phyloP scores from a whole-genome alignment of 2,797 vertebrate genomes.

The Rhadinocentrus ornatus region DNA sequence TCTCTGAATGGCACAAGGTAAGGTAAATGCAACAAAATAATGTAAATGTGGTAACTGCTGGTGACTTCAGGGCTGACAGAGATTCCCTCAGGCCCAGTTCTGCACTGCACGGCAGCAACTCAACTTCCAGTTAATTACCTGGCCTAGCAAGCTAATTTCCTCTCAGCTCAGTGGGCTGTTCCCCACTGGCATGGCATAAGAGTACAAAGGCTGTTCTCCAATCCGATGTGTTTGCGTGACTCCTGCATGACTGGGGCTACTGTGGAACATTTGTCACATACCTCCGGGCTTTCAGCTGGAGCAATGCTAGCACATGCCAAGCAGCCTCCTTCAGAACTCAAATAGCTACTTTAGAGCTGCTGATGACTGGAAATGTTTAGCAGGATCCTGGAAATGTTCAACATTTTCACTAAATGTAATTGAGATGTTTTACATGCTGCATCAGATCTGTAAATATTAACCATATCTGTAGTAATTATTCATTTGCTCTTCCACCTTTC shows the following conservation, averaged over 20 bases:
- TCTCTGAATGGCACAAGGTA: conserved; percentile 25
- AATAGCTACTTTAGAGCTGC: conserved; percentile 35
- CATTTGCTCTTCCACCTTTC: conserved; percentile 48
- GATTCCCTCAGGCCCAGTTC: conserved; percentile 56
- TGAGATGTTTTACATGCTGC: too few relatives aligned
- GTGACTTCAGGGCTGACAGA: conserved; percentile 61
- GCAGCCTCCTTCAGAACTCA: conserved; percentile 45
- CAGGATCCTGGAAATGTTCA: neutral
- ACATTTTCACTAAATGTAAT: too few relatives aligned
- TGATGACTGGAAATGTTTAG: conserved; percentile 10
- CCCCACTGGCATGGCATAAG: conserved; percentile 44
- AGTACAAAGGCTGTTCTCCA: conserved; percentile 62
- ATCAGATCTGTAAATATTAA: too few relatives aligned
- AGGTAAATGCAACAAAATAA: conserved; percentile 38
- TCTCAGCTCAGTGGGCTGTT: conserved; percentile 68
- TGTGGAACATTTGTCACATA: conserved; percentile 65
- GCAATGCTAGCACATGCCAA: conserved; percentile 33
- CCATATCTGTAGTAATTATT: conserved; percentile 24
- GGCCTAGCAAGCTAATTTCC: conserved; percentile 70
- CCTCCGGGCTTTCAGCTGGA: conserved; percentile 58
- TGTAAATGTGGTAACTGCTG: conserved; percentile 57
- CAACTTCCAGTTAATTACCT: conserved; percentile 79
- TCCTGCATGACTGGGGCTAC: conserved; percentile 60
- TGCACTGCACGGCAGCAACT: conserved; percentile 65
- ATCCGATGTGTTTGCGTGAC: conserved; percentile 61